Evolutionary conservation across 2,888 invertebrate genomes (phyloP).

Genomic region (Podotricha telesiphe): DNA sequence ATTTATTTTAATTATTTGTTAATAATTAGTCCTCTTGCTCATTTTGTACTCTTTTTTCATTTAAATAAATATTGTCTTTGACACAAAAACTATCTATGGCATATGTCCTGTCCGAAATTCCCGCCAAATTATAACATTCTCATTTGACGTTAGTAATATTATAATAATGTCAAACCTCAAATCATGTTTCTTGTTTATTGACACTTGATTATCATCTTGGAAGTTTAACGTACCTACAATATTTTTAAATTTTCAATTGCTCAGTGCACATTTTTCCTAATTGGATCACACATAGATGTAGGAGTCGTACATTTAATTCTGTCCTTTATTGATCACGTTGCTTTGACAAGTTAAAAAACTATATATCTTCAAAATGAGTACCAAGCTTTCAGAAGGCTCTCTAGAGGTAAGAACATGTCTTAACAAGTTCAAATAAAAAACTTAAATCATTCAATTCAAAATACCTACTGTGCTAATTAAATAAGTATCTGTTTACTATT

Average conservation of each 20-base stretch:
- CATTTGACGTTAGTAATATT: background rate
- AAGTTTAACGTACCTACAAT: too few relatives aligned
- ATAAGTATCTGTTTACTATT: background rate
- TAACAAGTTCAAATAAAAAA: background rate
- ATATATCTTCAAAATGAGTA: background rate
- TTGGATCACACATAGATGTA: background rate
- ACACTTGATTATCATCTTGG: too few relatives aligned
- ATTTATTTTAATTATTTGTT: too few relatives aligned
- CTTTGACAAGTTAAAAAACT: background rate
- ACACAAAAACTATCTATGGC: background rate
- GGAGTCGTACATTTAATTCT: too few relatives aligned
- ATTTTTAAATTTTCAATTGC: too few relatives aligned
- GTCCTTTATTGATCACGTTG: background rate
- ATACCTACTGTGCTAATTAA: too few relatives aligned
- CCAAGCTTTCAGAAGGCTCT: constrained; percentile 75
- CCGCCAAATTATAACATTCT: background rate
- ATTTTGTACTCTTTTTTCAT: background rate
- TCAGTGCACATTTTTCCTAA: background rate
- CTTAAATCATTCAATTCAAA: too few relatives aligned
- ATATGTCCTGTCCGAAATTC: background rate
- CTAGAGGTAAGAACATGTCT: constrained; percentile 62
- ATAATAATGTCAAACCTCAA: background rate
- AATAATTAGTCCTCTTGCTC: too few relatives aligned
- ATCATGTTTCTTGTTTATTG: background rate
- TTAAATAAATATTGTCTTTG: background rate